Conservation (phyloP, 2,888 invertebrate species). For the Drosophila pseudotalamancana region DNA sequence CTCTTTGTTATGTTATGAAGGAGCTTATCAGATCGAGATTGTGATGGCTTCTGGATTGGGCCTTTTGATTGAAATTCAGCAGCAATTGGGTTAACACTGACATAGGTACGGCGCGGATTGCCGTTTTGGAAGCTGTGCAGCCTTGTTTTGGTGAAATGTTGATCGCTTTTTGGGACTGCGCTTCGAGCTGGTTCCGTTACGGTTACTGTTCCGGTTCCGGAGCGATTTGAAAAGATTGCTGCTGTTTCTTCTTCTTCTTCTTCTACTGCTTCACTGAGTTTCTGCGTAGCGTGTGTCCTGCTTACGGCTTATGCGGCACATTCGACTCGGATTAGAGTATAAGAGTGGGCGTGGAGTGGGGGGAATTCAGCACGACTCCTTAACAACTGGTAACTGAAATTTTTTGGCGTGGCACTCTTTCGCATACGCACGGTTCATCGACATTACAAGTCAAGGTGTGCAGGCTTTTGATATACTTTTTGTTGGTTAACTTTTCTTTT, state of each 20-base stretch:
- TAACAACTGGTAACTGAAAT: slow-evolving; percentile 12
- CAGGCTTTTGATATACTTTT: slow-evolving; percentile 10
- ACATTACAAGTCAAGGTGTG: slow-evolving; percentile 73
- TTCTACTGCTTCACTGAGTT: slow-evolving; percentile 16
- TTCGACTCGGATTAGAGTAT: slow-evolving; percentile 26
- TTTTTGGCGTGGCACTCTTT: slow-evolving; percentile 63
- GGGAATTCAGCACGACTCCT: slow-evolving; percentile 28
- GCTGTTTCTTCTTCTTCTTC: background rate
- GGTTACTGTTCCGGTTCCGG: slow-evolving; percentile 8
- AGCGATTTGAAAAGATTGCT: background rate
- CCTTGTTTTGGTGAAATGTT: slow-evolving; percentile 81
- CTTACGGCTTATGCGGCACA: slow-evolving; percentile 58
- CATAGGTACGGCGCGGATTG: slow-evolving; percentile 82
- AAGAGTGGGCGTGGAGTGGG: slow-evolving; percentile 1
- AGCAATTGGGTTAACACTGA: slow-evolving; percentile 83
- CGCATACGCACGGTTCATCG: slow-evolving; percentile 72
- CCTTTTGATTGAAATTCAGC: slow-evolving; percentile 82
- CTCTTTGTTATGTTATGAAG: slow-evolving; percentile 84
- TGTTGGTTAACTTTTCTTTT: background rate
- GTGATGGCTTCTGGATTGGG: slow-evolving; percentile 76
- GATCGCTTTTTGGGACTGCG: slow-evolving; percentile 52
- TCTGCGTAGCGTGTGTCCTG: slow-evolving; percentile 52
- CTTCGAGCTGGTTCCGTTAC: background rate
- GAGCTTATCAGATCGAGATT: slow-evolving; percentile 83
- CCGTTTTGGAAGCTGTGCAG: slow-evolving; percentile 82